Conservation (phyloP, 2,888 invertebrate genomes). For the Bedellia somnulentella region DNA sequence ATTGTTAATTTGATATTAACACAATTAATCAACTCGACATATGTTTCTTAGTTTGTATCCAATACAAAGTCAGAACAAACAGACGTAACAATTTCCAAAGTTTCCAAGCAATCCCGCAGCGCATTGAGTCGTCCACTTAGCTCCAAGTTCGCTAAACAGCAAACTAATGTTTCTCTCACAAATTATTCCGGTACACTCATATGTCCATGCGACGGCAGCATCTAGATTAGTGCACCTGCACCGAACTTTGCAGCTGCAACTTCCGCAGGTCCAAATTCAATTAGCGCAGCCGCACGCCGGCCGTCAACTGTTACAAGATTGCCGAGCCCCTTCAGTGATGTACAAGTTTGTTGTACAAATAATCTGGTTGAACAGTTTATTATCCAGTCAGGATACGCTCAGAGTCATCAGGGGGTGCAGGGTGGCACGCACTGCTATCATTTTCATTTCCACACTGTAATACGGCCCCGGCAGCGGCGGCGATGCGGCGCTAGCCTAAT, state of each 20-base stretch:
- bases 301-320: constrained; percentile 4
- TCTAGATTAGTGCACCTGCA: constrained; percentile 23
- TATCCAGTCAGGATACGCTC: constrained; percentile 21
- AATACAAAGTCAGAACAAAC: constrained; percentile 4
- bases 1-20: too few species aligned
- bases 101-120: constrained; percentile 8
- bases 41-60: too few species aligned
- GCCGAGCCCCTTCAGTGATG: constrained; percentile 16
- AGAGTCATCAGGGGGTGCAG: constrained; percentile 9
- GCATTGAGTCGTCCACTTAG: constrained; percentile 9
- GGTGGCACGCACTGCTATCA: constrained; percentile 23
- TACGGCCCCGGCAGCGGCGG: constrained; percentile 30
- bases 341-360: constrained; percentile 28
- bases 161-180: constrained; percentile 18
- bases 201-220: constrained; percentile 11
- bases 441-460: constrained; percentile 38
- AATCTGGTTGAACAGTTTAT: constrained; percentile 34
- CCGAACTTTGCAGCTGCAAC: constrained; percentile 17
- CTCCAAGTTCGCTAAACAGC: constrained; percentile 15
- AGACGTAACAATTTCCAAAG: constrained; percentile 6
- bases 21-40: too few species aligned
- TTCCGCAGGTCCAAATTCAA: constrained; percentile 33
- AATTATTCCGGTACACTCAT: constrained; percentile 17
- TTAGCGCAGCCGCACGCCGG: constrained; percentile 18
- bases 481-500: constrained; percentile 36